Evolutionary conservation across 2,113 vertebrate genomes (phyloP).

Genomic region (Plecturocebus donacophilus): DNA sequence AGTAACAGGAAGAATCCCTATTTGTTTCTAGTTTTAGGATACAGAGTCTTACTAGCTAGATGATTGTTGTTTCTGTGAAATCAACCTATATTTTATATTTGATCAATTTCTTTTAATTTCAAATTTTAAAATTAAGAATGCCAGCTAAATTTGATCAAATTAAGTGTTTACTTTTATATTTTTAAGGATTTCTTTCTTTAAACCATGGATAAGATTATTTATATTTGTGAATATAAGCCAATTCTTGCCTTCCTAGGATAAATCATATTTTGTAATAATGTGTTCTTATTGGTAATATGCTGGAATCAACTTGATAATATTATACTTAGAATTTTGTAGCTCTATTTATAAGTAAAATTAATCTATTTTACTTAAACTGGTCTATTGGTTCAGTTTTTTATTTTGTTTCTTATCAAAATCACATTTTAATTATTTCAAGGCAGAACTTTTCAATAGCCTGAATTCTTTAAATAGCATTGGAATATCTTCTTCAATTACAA

Average conservation of each 20-base stretch:
- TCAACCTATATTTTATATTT: not conserved
- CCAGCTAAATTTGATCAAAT: not conserved
- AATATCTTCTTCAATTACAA: not conserved
- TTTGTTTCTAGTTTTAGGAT: not conserved
- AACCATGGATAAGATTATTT: not conserved
- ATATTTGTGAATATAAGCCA: not conserved
- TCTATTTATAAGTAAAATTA: not conserved
- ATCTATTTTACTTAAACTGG: not conserved
- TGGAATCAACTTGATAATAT: not conserved
- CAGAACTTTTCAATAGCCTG: not conserved
- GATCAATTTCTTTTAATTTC: not conserved
- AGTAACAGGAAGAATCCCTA: not conserved
- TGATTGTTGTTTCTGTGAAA: not conserved
- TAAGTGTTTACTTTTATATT: not conserved
- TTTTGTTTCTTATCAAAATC: not conserved
- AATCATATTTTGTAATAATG: not conserved
- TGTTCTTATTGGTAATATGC: not conserved
- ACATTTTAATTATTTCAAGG: not conserved
- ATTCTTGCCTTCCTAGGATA: not conserved
- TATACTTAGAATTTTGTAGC: not conserved
- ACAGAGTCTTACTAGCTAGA: not conserved
- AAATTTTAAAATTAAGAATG: not conserved
- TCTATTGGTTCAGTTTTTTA: not conserved
- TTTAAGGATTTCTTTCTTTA: not conserved
- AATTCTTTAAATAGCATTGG: not conserved